A percentile compares a stretch with the other conserved stretches of the same genome.
These are phyloP conservation scores for Conus betulinus DNA, from an alignment of 1,140 invertebrate species.

Conservation along the genomic window DNA sequence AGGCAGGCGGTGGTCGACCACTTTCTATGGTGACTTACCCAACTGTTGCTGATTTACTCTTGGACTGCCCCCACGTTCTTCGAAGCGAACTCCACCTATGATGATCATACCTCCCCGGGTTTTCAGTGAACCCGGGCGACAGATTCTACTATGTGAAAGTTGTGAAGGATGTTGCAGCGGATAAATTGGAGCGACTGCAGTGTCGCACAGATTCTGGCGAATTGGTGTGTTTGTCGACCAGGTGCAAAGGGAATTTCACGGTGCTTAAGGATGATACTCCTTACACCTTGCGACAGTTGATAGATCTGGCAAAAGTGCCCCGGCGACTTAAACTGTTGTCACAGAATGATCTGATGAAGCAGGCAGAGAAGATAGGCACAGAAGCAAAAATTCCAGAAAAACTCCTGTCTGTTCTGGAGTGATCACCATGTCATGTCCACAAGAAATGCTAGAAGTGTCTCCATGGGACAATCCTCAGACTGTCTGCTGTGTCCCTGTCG, in stretches of 20 bases:
- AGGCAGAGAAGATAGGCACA: neutral
- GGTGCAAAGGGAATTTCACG: conserved; percentile 44
- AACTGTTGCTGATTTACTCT: conserved; percentile 46
- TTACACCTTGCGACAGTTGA: conserved; percentile 46
- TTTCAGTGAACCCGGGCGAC: conserved; percentile 48
- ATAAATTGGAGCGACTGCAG: conserved; percentile 28
- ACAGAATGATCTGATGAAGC: conserved; percentile 21
- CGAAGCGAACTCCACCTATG: conserved; percentile 47
- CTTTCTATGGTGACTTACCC: conserved; percentile 42
- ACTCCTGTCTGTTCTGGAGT: conserved; percentile 39
- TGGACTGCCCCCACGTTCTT: conserved; percentile 53
- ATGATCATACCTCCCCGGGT: conserved; percentile 50
- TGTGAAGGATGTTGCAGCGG: conserved; percentile 32
- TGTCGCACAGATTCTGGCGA: conserved; percentile 37
- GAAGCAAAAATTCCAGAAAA: conserved; percentile 8
- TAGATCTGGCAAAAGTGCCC: conserved; percentile 46
- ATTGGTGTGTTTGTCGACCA: conserved; percentile 32
- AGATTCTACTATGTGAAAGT: conserved; percentile 42
- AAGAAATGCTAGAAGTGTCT: conserved; percentile 33
- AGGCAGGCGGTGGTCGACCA: neutral
- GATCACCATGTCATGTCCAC: conserved; percentile 39
- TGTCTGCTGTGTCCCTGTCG: conserved; percentile 37
- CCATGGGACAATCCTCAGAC: conserved; percentile 42
- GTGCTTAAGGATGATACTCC: conserved; percentile 32
- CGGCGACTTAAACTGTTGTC: conserved; percentile 35